phyloP scores from a whole-genome alignment of 2,797 vertebrate species.

The Pteropus rufus region DNA sequence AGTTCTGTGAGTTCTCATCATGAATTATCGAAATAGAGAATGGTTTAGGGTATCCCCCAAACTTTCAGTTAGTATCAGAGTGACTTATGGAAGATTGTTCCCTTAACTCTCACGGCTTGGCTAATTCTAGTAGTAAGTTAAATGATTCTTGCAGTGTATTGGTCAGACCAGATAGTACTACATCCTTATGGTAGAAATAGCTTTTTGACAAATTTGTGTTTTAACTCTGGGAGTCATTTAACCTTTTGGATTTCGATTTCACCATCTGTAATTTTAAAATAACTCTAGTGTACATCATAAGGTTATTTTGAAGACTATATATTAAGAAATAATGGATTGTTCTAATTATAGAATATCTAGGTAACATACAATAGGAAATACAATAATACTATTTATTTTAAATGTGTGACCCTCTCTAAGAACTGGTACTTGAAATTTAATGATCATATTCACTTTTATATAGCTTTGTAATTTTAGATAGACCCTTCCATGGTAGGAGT shows the following conservation, averaged over 20 bases:
- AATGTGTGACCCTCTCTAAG: background rate
- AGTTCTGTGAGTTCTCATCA: background rate
- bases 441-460: background rate
- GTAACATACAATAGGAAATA: background rate
- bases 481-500: background rate
- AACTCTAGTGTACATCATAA: background rate
- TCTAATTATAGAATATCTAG: background rate
- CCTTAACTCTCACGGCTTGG: background rate
- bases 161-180: background rate
- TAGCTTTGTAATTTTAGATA: conserved; percentile 36
- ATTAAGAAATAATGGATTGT: background rate
- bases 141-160: background rate
- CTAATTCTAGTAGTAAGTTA: background rate
- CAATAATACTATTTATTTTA: background rate
- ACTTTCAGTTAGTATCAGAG: background rate
- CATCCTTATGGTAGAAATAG: background rate
- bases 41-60: background rate
- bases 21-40: background rate
- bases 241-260: background rate
- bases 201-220: background rate
- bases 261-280: background rate
- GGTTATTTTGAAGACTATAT: background rate
- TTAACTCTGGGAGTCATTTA: background rate
- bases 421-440: background rate
- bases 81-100: background rate